A percentile compares a stretch with the other conserved stretches of the same genome.
phyloP scores from a whole-genome alignment of 2,113 vertebrate species.

The Hippocampus comes region DNA sequence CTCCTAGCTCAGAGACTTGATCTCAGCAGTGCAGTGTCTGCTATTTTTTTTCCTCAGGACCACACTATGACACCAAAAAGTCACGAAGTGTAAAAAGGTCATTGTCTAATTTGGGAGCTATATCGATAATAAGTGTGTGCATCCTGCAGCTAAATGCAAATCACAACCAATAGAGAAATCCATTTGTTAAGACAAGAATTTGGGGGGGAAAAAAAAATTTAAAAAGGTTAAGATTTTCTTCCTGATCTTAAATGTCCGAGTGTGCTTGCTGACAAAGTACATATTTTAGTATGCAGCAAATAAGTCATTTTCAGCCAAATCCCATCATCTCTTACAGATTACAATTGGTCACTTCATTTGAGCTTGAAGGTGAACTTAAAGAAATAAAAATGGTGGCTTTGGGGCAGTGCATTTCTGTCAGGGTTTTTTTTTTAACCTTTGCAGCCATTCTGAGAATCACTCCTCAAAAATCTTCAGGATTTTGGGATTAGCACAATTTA shows the following conservation, averaged over 20 bases:
- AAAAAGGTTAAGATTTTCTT: background rate
- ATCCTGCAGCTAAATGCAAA: background rate
- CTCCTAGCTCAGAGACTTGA: conserved; percentile 28
- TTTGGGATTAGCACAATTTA: no score
- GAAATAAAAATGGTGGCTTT: no score
- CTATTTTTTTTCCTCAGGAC: background rate
- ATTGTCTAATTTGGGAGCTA: background rate
- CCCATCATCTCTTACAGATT: background rate
- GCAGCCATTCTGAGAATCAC: no score
- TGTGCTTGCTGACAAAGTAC: background rate
- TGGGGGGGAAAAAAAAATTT: background rate
- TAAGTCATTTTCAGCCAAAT: background rate
- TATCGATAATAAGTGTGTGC: background rate
- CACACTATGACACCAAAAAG: background rate
- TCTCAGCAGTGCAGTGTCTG: background rate
- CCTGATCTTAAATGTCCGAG: background rate
- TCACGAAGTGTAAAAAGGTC: background rate
- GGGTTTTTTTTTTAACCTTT: no score
- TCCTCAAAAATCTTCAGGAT: no score
- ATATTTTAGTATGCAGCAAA: background rate
- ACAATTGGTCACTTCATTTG: background rate
- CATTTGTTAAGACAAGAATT: background rate
- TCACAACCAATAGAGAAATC: background rate
- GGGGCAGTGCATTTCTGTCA: background rate
- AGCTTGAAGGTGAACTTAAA: background rate